Percentiles rank a stretch among this genome's conserved stretches.
These are phyloP conservation scores for Deilephila elpenor DNA, from an alignment of 2,888 invertebrate genomes.

Conservation along the genomic window DNA sequence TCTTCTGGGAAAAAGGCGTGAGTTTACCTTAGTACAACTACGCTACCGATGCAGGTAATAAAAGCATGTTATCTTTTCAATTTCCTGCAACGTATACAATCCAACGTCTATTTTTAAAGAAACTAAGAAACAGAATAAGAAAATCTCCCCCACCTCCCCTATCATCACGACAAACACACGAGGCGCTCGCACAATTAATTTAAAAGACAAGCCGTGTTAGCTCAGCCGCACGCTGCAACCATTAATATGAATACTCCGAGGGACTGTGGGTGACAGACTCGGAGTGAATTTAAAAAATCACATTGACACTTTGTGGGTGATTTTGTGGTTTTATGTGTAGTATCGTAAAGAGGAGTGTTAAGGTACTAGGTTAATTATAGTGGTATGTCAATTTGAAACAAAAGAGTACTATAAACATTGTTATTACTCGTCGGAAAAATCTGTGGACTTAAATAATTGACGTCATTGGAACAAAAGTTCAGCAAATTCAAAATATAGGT, in stretches of 20 bases:
- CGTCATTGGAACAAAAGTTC: too few species aligned
- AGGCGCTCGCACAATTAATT: constrained; percentile 65
- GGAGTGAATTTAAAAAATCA: constrained; percentile 10
- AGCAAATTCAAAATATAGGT: too few species aligned
- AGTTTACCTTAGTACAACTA: too few species aligned
- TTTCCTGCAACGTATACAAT: too few species aligned
- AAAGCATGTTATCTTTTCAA: too few species aligned
- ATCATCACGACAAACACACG: constrained; percentile 39
- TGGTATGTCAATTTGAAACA: background rate
- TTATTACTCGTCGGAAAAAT: too few species aligned
- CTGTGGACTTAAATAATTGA: too few species aligned
- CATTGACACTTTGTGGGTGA: background rate
- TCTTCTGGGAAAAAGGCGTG: too few species aligned
- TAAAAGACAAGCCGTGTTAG: constrained; percentile 76
- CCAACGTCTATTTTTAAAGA: background rate
- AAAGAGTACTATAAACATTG: background rate
- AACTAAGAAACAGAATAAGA: background rate
- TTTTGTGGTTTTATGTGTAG: too few species aligned
- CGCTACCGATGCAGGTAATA: too few species aligned
- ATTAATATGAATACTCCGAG: constrained; percentile 64
- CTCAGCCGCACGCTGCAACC: constrained; percentile 66
- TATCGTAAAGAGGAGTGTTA: background rate
- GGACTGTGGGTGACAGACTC: constrained; percentile 20
- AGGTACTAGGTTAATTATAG: background rate
- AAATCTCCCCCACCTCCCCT: background rate